phyloP scores from a whole-genome alignment of 2,797 vertebrate species.

The Rhynchonycteris naso region DNA sequence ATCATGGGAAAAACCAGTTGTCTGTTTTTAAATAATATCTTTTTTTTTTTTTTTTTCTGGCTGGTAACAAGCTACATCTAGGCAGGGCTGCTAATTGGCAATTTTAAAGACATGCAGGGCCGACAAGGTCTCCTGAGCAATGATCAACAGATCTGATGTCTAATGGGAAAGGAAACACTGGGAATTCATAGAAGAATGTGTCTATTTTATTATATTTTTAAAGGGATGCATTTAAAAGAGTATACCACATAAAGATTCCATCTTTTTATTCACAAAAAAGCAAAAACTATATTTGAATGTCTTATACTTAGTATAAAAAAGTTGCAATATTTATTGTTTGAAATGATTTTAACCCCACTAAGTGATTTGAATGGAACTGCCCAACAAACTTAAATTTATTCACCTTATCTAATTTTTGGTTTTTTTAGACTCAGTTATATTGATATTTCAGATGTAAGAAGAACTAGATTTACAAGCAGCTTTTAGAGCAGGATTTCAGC shows the following conservation, averaged over 20 bases:
- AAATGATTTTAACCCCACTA: conserved; percentile 33
- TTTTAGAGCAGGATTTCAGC: neutral
- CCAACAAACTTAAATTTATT: conserved; percentile 41
- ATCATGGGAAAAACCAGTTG: neutral
- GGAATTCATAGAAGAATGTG: conserved; percentile 60
- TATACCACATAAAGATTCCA: conserved; percentile 5
- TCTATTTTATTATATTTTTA: conserved; percentile 55
- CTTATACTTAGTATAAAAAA: conserved; percentile 4
- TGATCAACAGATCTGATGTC: conserved; percentile 58
- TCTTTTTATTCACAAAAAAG: neutral
- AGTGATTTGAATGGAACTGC: conserved; percentile 13
- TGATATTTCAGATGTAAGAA: neutral
- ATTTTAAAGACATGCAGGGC: conserved; percentile 61
- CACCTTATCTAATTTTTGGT: neutral
- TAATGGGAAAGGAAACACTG: neutral
- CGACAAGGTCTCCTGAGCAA: conserved; percentile 62
- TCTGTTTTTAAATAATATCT: conserved; percentile 50
- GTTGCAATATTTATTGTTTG: neutral
- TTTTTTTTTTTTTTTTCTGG: conserved; percentile 1
- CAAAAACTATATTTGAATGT: neutral
- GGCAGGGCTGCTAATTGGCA: conserved; percentile 72
- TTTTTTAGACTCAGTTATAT: conserved; percentile 50
- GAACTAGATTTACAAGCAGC: conserved; percentile 17
- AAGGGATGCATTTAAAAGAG: conserved; percentile 32
- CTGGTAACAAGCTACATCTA: conserved; percentile 55